Percentiles rank a stretch among this genome's conserved stretches.
These are phyloP conservation scores for Camponotus floridanus DNA, from an alignment of 1,140 invertebrate genomes.

Conservation along the genomic window DNA sequence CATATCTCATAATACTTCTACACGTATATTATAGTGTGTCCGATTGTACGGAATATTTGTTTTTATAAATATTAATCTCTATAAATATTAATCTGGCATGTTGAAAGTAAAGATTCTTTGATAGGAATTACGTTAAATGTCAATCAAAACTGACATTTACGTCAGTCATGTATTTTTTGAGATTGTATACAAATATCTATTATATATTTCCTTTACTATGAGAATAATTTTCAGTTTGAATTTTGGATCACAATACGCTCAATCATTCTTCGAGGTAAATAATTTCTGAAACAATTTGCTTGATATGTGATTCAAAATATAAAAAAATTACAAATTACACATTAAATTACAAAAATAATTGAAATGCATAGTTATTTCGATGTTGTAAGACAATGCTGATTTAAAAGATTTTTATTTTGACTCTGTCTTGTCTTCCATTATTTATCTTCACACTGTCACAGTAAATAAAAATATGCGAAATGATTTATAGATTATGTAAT, in stretches of 20 bases:
- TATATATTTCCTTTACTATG: constrained; percentile 56
- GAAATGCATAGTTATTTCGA: background rate
- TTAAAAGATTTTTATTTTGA: constrained; percentile 2
- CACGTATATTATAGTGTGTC: constrained; percentile 20
- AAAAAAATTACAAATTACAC: too few species aligned
- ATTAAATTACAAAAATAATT: constrained; percentile 3
- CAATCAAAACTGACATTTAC: constrained; percentile 20
- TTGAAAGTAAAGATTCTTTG: constrained; percentile 25
- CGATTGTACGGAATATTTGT: constrained; percentile 19
- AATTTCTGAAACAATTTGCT: background rate
- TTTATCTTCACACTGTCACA: background rate
- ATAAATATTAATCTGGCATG: constrained; percentile 24
- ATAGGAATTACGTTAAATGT: constrained; percentile 21
- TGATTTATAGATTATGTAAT: constrained; percentile 17
- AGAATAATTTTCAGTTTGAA: constrained; percentile 9
- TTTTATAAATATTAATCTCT: constrained; percentile 6
- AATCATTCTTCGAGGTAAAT: background rate
- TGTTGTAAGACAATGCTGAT: background rate
- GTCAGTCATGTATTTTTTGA: constrained; percentile 40
- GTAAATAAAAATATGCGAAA: background rate
- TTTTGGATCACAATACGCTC: background rate
- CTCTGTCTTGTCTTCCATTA: constrained; percentile 54
- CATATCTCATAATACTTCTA: constrained; percentile 24
- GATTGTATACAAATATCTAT: constrained; percentile 37
- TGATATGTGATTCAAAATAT: background rate